These are phyloP conservation scores for Cryptophagus acutangulus DNA, from an alignment of 2,888 invertebrate species.

Conservation along the genomic window DNA sequence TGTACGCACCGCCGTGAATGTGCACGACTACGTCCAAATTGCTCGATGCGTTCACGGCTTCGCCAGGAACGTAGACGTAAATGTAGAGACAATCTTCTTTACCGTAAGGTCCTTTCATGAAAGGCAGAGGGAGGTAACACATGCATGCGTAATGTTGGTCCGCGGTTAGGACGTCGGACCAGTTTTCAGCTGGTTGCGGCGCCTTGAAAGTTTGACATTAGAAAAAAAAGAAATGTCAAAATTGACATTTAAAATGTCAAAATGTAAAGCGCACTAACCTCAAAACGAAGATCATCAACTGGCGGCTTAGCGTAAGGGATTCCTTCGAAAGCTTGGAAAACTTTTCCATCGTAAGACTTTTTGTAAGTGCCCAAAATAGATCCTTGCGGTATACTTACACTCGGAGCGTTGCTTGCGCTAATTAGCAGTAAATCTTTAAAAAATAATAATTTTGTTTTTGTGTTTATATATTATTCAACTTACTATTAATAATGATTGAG, in stretches of 20 bases:
- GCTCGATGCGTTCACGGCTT: slow-evolving; percentile 37
- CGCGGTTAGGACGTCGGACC: slow-evolving; percentile 32
- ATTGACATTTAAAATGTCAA: too few relatives aligned
- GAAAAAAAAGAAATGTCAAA: too few relatives aligned
- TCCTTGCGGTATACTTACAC: slow-evolving; percentile 25
- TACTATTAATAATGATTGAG: too few relatives aligned
- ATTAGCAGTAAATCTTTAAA: too few relatives aligned
- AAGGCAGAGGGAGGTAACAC: slow-evolving; percentile 35
- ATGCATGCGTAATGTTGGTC: slow-evolving; percentile 33
- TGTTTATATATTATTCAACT: too few relatives aligned
- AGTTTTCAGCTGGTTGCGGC: slow-evolving; percentile 32
- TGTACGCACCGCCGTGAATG: slow-evolving; percentile 51
- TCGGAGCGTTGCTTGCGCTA: slow-evolving; percentile 34
- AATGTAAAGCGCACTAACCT: slow-evolving; percentile 20
- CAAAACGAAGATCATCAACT: slow-evolving; percentile 30
- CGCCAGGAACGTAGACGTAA: slow-evolving; percentile 58
- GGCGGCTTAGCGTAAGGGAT: slow-evolving; percentile 35
- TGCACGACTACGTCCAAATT: slow-evolving; percentile 47
- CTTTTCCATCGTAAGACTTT: slow-evolving; percentile 28
- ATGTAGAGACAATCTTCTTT: slow-evolving; percentile 63
- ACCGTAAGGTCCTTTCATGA: slow-evolving; percentile 55
- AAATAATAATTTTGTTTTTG: too few relatives aligned
- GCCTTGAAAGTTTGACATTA: too few relatives aligned
- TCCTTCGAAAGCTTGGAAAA: slow-evolving; percentile 32
- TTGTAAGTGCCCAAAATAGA: slow-evolving; percentile 24